These are phyloP conservation scores for Recurvirostra avosetta DNA, from an alignment of 2,113 vertebrate species.

Conservation along the genomic window DNA sequence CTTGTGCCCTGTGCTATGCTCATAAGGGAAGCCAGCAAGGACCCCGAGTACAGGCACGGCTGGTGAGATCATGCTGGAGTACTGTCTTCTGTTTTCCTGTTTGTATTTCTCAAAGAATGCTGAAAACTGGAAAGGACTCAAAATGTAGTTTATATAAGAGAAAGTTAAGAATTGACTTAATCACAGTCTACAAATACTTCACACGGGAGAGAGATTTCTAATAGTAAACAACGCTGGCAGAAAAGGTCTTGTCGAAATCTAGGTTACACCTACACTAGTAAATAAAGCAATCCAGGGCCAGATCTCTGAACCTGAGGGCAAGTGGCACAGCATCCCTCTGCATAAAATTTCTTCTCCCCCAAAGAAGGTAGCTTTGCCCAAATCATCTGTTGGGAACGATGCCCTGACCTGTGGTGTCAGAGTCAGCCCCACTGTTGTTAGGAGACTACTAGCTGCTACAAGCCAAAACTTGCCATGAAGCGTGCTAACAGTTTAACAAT, in stretches of 20 bases:
- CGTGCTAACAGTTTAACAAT: background rate
- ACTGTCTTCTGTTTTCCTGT: background rate
- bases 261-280: slow-evolving; percentile 29
- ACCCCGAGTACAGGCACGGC: background rate
- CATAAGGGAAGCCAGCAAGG: background rate
- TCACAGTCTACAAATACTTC: slow-evolving; percentile 31
- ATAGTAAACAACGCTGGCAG: slow-evolving; percentile 25
- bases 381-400: background rate
- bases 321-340: background rate
- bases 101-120: background rate
- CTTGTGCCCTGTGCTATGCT: background rate
- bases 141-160: slow-evolving; percentile 33
- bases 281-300: background rate
- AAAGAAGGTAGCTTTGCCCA: background rate
- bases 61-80: background rate
- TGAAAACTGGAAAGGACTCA: slow-evolving; percentile 9
- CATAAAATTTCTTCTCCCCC: background rate
- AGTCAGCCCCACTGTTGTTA: background rate
- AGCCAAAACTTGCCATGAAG: background rate
- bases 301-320: background rate
- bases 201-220: background rate
- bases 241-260: background rate
- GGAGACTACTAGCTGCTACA: background rate
- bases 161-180: slow-evolving; percentile 16
- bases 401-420: background rate